phyloP scores from a whole-genome alignment of 37 sponge, comb jelly and placozoan genomes.

The Petrosia ficiformis region DNA sequence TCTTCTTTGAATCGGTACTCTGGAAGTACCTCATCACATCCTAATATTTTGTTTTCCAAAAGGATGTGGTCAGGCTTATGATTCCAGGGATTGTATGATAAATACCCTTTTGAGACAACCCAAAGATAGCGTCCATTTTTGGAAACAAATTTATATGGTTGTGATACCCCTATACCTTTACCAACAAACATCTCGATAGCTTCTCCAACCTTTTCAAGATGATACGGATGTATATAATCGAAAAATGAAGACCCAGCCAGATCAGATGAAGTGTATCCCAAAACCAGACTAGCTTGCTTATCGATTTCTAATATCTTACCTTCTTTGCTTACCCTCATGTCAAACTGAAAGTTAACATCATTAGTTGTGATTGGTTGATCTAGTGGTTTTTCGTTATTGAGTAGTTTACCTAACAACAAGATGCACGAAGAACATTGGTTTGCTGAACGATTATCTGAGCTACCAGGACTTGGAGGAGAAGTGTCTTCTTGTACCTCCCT shows the following conservation, averaged over 20 bases:
- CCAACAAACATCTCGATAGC: constrained; percentile 20
- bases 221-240: constrained; percentile 70
- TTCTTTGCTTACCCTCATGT: constrained; percentile 45
- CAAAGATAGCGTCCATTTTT: constrained; percentile 56
- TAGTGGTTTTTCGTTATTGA: constrained; percentile 4
- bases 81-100: constrained; percentile 77
- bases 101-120: constrained; percentile 56
- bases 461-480: constrained; percentile 1
- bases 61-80: constrained; percentile 71
- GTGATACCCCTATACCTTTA: constrained; percentile 48
- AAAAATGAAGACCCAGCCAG: constrained; percentile 55
- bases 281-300: constrained; percentile 49
- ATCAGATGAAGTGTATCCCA: constrained; percentile 48
- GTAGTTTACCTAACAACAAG: constrained; percentile 28
- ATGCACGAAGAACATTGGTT: constrained; percentile 16
- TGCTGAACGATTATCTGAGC: background rate
- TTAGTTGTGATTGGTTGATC: constrained; percentile 44
- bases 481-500: background rate
- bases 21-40: constrained; percentile 57
- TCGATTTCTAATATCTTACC: constrained; percentile 58
- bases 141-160: constrained; percentile 50
- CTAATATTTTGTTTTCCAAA: constrained; percentile 38
- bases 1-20: constrained; percentile 40
- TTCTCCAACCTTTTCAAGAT: constrained; percentile 40
- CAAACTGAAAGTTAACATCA: constrained; percentile 55